These are phyloP conservation scores for Acleris cristana DNA, from an alignment of 2,888 invertebrate genomes.

Conservation along the genomic window DNA sequence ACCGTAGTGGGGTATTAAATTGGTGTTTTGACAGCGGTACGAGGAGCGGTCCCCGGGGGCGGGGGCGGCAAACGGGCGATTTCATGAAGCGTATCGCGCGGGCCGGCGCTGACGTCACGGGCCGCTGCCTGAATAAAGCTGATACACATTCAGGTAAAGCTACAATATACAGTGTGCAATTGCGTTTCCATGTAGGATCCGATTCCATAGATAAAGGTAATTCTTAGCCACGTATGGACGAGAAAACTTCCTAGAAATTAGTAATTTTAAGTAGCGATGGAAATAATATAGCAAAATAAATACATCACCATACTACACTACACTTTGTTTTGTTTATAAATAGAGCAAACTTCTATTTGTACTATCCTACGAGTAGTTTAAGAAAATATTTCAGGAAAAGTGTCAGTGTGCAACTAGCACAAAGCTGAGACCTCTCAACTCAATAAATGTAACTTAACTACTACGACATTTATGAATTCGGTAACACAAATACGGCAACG, in stretches of 20 bases:
- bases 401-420: neutral
- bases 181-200: neutral
- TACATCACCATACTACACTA: no score
- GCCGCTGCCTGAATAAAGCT: conserved; percentile 39
- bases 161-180: neutral
- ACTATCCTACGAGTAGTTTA: no score
- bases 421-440: neutral
- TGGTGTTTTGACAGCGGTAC: conserved; percentile 57
- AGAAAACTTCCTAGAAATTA: no score
- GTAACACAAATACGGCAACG: conserved; percentile 5
- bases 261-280: no score
- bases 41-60: conserved; percentile 54
- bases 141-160: conserved; percentile 22
- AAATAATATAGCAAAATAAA: no score
- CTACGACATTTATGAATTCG: conserved; percentile 13
- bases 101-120: conserved; percentile 46
- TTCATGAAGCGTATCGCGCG: conserved; percentile 53
- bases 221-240: no score
- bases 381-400: neutral
- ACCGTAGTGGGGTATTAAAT: conserved; percentile 39
- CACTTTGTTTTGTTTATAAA: no score
- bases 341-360: no score
- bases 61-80: conserved; percentile 45
- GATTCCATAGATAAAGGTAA: neutral
- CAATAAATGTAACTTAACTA: neutral